phyloP scores from a whole-genome alignment of 2,797 vertebrate species.

The Lagodon rhomboides region DNA sequence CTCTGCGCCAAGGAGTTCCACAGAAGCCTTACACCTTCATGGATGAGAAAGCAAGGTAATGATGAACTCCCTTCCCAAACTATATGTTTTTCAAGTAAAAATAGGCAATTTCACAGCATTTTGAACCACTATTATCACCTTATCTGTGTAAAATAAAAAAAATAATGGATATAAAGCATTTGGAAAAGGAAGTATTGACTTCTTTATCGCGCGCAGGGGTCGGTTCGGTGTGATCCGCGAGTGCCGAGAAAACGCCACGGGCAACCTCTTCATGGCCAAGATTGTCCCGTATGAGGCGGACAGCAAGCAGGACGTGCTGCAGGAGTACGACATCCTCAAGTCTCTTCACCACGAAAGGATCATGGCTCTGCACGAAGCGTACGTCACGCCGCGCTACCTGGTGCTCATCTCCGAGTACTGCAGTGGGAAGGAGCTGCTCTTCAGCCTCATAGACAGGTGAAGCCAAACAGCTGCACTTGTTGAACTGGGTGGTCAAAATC shows the following conservation, averaged over 20 bases:
- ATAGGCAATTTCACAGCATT: too few species aligned
- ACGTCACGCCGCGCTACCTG: conserved; percentile 97
- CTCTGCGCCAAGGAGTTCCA: conserved; percentile 92
- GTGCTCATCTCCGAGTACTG: conserved; percentile 97
- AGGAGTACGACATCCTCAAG: conserved; percentile 98
- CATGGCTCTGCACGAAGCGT: conserved; percentile 96
- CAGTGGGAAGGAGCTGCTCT: conserved; percentile 94
- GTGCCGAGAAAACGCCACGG: conserved; percentile 96
- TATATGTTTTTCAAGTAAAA: too few species aligned
- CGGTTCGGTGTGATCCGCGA: conserved; percentile 96
- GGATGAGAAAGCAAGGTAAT: conserved; percentile 97
- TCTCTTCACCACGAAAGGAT: conserved; percentile 94
- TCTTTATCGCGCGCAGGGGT: conserved; percentile 83
- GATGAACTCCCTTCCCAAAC: too few species aligned
- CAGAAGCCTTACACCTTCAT: conserved; percentile 99
- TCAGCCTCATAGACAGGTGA: conserved; percentile 96
- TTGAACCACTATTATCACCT: too few species aligned
- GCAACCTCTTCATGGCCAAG: conserved; percentile 96
- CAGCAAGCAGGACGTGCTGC: conserved; percentile 91
- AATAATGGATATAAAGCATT: neutral
- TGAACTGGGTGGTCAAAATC: neutral
- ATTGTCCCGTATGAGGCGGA: conserved; percentile 95
- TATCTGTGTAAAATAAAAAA: too few species aligned
- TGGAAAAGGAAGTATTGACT: neutral
- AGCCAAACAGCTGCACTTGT: neutral